Evolutionary conservation across 2,888 invertebrate species (phyloP).

Genomic region (Hydroisotoma schaefferi): DNA sequence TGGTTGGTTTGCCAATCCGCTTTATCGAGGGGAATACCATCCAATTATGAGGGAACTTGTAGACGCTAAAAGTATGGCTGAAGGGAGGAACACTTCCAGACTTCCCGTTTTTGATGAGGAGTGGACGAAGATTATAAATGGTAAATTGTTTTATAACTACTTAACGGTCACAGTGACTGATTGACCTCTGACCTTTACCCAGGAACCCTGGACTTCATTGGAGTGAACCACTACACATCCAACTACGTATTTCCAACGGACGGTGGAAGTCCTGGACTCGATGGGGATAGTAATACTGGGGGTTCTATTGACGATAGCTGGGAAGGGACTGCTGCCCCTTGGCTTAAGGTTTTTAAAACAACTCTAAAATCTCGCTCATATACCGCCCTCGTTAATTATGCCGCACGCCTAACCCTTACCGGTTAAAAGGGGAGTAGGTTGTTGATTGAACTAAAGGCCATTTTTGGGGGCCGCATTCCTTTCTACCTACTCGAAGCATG

Average conservation of each 20-base stretch:
- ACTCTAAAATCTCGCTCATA: no score
- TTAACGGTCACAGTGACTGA: constrained; percentile 2
- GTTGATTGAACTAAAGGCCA: no score
- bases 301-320: constrained; percentile 28
- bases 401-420: no score
- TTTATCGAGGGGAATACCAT: constrained; percentile 38
- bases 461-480: no score
- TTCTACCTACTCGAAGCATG: no score
- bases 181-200: not conserved
- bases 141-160: constrained; percentile 1
- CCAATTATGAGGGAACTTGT: constrained; percentile 36
- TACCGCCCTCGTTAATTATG: no score
- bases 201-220: constrained; percentile 39
- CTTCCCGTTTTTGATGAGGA: constrained; percentile 28
- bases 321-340: constrained; percentile 26
- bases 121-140: constrained; percentile 35
- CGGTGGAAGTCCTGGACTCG: constrained; percentile 13
- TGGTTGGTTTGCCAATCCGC: constrained; percentile 34
- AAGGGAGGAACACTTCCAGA: constrained; percentile 34
- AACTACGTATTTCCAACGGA: constrained; percentile 10
- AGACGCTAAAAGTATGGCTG: constrained; percentile 31
- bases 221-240: constrained; percentile 36
- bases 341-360: constrained; percentile 20
- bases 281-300: constrained; percentile 14
- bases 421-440: no score